Evolutionary conservation across 2,797 vertebrate genomes (phyloP).

Genomic region (Microcaecilia unicolor): DNA sequence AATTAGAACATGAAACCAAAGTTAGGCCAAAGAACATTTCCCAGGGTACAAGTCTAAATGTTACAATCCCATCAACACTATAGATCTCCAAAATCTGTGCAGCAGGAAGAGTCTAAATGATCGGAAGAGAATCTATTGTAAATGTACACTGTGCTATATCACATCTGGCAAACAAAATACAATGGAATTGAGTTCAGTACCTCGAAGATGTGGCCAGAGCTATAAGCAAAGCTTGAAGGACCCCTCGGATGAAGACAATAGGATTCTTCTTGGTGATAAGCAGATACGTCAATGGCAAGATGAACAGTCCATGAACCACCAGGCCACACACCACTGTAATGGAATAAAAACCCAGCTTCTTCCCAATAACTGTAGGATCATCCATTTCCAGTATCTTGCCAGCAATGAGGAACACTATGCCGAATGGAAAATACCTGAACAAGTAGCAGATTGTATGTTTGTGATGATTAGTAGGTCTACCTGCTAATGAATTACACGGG

Average conservation of each 20-base stretch:
- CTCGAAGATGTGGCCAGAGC: slow-evolving; percentile 95
- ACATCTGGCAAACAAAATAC: not conserved
- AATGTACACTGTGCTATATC: no score
- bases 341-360: slow-evolving; percentile 91
- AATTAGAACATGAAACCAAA: no score
- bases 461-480: no score
- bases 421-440: slow-evolving; percentile 91
- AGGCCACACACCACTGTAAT: slow-evolving; percentile 90
- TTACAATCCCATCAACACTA: no score
- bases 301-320: slow-evolving; percentile 86
- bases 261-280: slow-evolving; percentile 96
- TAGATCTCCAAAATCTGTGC: not conserved
- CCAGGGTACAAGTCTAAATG: no score
- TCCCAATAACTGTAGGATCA: slow-evolving; percentile 85
- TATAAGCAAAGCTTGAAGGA: slow-evolving; percentile 92
- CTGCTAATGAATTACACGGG: no score
- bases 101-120: not conserved
- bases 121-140: no score
- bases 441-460: no score
- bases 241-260: slow-evolving; percentile 90
- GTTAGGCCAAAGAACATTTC: no score
- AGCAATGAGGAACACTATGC: slow-evolving; percentile 94
- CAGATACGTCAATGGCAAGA: slow-evolving; percentile 92
- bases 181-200: slow-evolving; percentile 46
- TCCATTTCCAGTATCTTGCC: slow-evolving; percentile 98